A percentile compares a stretch with the other conserved stretches of the same genome.
phyloP scores from a whole-genome alignment of 2,797 vertebrate species.

The Syngnathus acus region DNA sequence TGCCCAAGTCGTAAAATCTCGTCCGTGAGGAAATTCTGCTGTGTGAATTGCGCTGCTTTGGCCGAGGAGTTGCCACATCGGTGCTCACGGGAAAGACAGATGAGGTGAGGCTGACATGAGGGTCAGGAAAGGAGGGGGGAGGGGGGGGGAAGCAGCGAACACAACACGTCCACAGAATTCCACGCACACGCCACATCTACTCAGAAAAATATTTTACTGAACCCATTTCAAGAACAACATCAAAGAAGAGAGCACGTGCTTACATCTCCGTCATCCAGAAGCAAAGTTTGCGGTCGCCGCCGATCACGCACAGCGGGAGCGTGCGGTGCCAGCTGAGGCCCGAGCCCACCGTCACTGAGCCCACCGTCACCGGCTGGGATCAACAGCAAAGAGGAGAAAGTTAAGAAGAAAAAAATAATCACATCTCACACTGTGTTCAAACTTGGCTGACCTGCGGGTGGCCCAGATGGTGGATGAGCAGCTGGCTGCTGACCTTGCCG shows the following conservation, averaged over 20 bases:
- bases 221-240: conserved; percentile 31
- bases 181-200: conserved; percentile 26
- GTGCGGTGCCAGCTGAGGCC: conserved; percentile 93
- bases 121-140: conserved; percentile 8
- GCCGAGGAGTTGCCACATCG: conserved; percentile 1
- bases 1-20: neutral
- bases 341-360: conserved; percentile 80
- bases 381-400: conserved; percentile 9
- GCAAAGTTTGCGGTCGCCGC: conserved; percentile 86
- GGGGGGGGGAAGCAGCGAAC: neutral
- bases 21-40: neutral
- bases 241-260: conserved; percentile 1
- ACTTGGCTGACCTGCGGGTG: conserved; percentile 77
- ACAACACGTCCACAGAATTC: conserved; percentile 13
- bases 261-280: conserved; percentile 98
- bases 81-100: conserved; percentile 38
- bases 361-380: conserved; percentile 82
- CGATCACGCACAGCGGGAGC: conserved; percentile 85
- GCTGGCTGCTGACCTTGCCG: conserved; percentile 84
- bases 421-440: too few relatives aligned
- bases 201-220: conserved; percentile 63
- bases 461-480: conserved; percentile 90
- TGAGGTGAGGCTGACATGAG: conserved; percentile 27
- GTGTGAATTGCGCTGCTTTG: neutral
- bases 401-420: too few relatives aligned